A percentile compares a stretch with the other conserved stretches of the same genome.
phyloP scores from a whole-genome alignment of 1,140 invertebrate genomes.

The Bombus superbus region DNA sequence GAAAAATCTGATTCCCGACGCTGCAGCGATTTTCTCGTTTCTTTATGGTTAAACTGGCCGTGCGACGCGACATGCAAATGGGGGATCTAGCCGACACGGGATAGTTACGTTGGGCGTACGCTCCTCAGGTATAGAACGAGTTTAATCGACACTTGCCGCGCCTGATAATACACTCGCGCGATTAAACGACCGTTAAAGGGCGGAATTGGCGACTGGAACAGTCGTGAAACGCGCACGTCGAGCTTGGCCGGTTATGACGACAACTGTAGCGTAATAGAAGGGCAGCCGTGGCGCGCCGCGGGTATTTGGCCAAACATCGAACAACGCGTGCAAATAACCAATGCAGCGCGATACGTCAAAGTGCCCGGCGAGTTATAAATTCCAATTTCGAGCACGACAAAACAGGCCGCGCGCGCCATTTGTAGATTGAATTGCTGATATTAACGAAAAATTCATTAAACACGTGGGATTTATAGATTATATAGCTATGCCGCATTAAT shows the following conservation, averaged over 20 bases:
- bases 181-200: neutral
- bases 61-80: neutral
- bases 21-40: neutral
- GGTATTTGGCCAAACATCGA: slow-evolving; percentile 39
- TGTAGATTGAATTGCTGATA: slow-evolving; percentile 71
- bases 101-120: neutral
- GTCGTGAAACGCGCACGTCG: neutral
- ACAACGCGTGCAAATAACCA: slow-evolving; percentile 61
- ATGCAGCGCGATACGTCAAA: slow-evolving; percentile 69
- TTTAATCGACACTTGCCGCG: neutral
- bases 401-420: slow-evolving; percentile 55
- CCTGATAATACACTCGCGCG: neutral
- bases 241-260: slow-evolving; percentile 26
- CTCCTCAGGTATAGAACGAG: neutral
- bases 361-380: slow-evolving; percentile 66
- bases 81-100: too few relatives aligned
- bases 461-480: slow-evolving; percentile 68
- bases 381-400: slow-evolving; percentile 57
- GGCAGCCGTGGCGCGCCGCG: neutral
- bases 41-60: neutral
- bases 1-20: neutral
- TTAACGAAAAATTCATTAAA: slow-evolving; percentile 74
- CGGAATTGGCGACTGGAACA: neutral
- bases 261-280: slow-evolving; percentile 39
- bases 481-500: slow-evolving; percentile 58